A percentile compares a stretch with the other conserved stretches of the same genome.
Conservation (phyloP, 1,140 invertebrate genomes). For the Drosophila tani region DNA sequence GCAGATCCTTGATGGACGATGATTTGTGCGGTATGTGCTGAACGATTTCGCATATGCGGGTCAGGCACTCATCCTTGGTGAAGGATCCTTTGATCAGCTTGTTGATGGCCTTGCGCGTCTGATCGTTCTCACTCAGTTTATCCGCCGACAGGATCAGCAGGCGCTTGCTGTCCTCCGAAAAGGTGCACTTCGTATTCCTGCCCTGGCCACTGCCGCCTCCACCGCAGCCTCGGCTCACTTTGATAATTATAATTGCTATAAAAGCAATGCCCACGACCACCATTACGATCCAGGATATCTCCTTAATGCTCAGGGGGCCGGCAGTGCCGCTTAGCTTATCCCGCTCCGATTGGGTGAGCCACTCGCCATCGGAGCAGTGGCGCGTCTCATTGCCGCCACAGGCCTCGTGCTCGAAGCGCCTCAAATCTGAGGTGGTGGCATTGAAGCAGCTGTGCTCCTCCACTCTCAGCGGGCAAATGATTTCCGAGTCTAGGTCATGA, state of each 20-base stretch:
- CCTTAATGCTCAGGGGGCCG: background rate
- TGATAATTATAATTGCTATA: too few species aligned
- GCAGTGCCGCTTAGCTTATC: background rate
- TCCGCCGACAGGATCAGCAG: background rate
- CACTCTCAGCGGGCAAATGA: conserved; percentile 54
- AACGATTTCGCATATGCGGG: conserved; percentile 30
- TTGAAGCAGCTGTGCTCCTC: conserved; percentile 67
- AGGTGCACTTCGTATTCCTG: background rate
- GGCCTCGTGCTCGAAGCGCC: conserved; percentile 62
- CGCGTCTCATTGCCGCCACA: conserved; percentile 58
- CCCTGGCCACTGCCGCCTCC: background rate
- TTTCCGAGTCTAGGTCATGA: conserved; percentile 71
- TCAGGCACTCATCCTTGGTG: conserved; percentile 34
- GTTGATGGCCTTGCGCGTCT: background rate
- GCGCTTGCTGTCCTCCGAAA: background rate
- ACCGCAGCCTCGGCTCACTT: too few species aligned
- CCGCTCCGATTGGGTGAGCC: conserved; percentile 4
- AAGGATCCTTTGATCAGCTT: conserved; percentile 26
- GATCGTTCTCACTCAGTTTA: background rate
- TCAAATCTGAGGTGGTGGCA: conserved; percentile 49
- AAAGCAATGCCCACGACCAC: background rate
- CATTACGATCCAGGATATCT: background rate
- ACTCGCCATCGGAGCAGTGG: conserved; percentile 49
- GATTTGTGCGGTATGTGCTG: conserved; percentile 27
- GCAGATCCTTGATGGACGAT: conserved; percentile 34